Evolutionary conservation across 2,113 vertebrate genomes (phyloP).

Genomic region (Quiscalus mexicanus): DNA sequence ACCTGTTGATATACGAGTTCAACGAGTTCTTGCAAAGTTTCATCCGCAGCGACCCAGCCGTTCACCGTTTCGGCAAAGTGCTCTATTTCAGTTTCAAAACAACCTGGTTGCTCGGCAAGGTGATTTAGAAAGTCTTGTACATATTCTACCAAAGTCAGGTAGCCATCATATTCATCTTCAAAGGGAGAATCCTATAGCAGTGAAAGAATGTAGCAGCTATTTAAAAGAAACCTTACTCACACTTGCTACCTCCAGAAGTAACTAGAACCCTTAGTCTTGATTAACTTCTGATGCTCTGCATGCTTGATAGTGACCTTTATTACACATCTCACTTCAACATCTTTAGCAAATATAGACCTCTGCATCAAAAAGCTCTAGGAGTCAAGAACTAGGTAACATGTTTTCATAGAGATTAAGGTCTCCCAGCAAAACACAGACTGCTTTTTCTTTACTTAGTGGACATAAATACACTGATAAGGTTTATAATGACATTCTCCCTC

Average conservation of each 20-base stretch:
- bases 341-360: background rate
- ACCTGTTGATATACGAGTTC: constrained; percentile 93
- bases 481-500: background rate
- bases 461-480: background rate
- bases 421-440: background rate
- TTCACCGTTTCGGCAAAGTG: constrained; percentile 84
- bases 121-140: constrained; percentile 89
- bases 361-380: background rate
- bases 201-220: background rate
- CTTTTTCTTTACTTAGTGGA: background rate
- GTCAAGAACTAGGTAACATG: background rate
- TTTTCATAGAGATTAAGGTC: background rate
- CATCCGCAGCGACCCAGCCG: constrained; percentile 84
- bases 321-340: background rate
- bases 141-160: constrained; percentile 81
- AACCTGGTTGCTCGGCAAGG: constrained; percentile 88
- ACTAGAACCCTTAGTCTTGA: background rate
- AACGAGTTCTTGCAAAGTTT: constrained; percentile 86
- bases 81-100: constrained; percentile 90
- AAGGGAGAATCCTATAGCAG: constrained; percentile 67
- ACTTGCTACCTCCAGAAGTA: background rate
- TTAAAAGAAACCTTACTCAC: background rate
- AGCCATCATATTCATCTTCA: constrained; percentile 79
- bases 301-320: background rate
- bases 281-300: background rate